A percentile compares a stretch with the other conserved stretches of the same genome.
These are phyloP conservation scores for Eira barbara DNA, from an alignment of 2,113 vertebrate genomes.

Conservation along the genomic window DNA sequence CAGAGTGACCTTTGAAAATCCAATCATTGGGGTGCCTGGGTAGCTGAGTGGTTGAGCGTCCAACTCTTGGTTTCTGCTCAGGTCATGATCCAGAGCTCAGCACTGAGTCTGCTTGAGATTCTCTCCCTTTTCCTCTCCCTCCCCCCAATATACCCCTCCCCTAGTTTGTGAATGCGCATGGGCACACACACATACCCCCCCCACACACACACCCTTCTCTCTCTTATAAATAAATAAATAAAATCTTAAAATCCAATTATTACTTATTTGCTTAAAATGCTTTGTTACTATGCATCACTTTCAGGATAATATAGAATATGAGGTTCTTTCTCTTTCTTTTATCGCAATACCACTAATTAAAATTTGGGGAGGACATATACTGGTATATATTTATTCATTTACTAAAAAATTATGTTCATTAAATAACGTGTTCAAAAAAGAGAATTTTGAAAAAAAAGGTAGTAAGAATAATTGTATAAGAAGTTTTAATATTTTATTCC, in stretches of 20 bases:
- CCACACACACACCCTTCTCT: too few relatives aligned
- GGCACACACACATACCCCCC: too few relatives aligned
- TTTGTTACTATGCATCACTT: background rate
- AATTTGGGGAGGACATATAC: background rate
- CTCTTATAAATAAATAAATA: background rate
- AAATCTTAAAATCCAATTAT: background rate
- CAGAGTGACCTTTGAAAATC: background rate
- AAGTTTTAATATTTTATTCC: background rate
- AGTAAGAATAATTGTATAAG: background rate
- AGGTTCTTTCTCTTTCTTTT: background rate
- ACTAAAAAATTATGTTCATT: background rate
- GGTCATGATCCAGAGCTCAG: background rate
- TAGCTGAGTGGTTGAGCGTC: background rate
- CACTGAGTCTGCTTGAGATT: background rate
- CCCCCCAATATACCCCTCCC: background rate
- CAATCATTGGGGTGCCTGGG: background rate
- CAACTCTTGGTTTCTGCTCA: background rate
- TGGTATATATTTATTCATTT: background rate
- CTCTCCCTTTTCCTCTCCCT: background rate
- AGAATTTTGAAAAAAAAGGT: background rate
- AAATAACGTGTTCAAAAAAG: background rate
- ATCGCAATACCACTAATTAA: background rate
- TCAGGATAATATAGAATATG: background rate
- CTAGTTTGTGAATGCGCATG: background rate
- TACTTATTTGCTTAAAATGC: background rate